Conservation (phyloP, 2,113 vertebrate genomes). For the Genyomyrus donnyi region DNA sequence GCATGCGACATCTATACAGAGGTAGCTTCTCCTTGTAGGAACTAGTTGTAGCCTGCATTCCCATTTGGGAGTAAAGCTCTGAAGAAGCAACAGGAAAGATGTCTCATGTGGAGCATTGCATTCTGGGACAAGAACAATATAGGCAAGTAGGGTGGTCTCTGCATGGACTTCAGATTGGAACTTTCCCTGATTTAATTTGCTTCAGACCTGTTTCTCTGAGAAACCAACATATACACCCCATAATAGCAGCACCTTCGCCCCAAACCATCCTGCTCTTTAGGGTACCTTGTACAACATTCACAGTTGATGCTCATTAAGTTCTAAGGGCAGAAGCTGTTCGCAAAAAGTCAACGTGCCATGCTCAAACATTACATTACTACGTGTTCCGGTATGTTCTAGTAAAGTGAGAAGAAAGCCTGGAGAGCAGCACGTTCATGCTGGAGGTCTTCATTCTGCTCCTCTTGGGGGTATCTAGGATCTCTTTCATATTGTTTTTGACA, state of each 20-base stretch:
- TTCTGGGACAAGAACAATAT: background rate
- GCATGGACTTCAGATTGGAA: background rate
- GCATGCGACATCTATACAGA: background rate
- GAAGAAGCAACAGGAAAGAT: background rate
- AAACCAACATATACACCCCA: background rate
- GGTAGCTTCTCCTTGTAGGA: background rate
- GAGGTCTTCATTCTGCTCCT: background rate
- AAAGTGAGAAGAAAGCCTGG: background rate
- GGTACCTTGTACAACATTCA: background rate
- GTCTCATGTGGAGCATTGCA: background rate
- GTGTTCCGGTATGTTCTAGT: background rate
- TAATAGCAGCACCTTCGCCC: background rate
- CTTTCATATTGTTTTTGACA: slow-evolving; percentile 10
- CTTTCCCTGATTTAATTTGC: background rate
- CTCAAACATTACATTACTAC: background rate
- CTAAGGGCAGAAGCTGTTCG: background rate
- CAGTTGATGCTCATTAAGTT: background rate
- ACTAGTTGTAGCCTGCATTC: background rate
- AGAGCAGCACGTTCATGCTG: background rate
- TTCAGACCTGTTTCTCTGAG: background rate
- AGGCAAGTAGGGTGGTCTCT: background rate
- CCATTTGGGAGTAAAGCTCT: background rate
- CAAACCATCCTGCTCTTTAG: background rate
- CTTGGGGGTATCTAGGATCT: background rate
- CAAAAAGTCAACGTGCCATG: background rate